Evolutionary conservation across 1,140 invertebrate genomes (phyloP), one percentile per base, ranked within the genome.

Genomic region (Lithobius niger): DNA sequence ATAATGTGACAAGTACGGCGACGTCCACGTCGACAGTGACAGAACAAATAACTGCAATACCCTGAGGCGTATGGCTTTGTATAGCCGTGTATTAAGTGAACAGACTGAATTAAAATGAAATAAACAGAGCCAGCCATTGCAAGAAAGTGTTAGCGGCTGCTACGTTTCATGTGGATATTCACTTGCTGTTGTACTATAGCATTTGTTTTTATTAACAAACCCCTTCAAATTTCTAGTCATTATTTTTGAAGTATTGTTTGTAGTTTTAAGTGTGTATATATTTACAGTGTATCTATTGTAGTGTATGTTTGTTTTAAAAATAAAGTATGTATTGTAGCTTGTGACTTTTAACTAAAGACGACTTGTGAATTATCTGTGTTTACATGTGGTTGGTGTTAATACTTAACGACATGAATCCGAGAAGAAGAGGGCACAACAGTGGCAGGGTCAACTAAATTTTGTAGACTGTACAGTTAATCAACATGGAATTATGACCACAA

Each of bases 141-240:
- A 40, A 40, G 18, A 40, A 40, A 10, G 10, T 18, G 18, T 40
- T 40, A 13, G 10, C 10, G 31, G 10, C 10, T 13, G 31, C 18
- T 10, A 18, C 31, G 31, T 13, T 40, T 40, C 10, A 40, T 40
- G 10, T 40, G 18, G 10, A 40, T 40, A 18, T 40, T 40, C 31
- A 47, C 44, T 47, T 6, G 10, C 10, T 47, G 44, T 47, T 47
- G 44, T 47, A 47, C 22, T 47, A 47, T 47, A 47, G 19, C 19
- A 21, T 47, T 47, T 47, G 13, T 10, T 47, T 47, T 13, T 13
- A 6, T 18, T 10, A 47, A 18, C 10, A 40, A 40, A 40, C 10
- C 15, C 15, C 13, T 21, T 22, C 6, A 47, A 47, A 47, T 10
- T 22, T 47, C 44, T 47, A 47, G 44, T 47, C 44, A 47, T 47